Evolutionary conservation across 2,113 vertebrate genomes (phyloP).

Genomic region (Caracal caracal): DNA sequence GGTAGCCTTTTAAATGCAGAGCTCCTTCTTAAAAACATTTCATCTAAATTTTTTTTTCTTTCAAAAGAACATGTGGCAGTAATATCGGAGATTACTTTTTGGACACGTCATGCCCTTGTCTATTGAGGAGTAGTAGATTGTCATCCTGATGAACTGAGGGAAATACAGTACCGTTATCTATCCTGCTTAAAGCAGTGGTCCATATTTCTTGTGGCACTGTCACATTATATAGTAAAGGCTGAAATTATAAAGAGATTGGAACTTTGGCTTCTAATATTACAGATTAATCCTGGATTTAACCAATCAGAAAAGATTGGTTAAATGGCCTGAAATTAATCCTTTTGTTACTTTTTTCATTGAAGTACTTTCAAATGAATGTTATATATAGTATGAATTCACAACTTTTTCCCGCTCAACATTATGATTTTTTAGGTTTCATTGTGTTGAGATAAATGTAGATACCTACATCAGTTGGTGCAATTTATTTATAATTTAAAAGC

Average conservation of each 20-base stretch:
- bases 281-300: neutral
- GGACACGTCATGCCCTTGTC: neutral
- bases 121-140: neutral
- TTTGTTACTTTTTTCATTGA: neutral
- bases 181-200: neutral
- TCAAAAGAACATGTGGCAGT: neutral
- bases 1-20: neutral
- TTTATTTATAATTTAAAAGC: constrained; percentile 1
- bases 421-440: neutral
- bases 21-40: neutral
- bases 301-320: neutral
- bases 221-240: neutral
- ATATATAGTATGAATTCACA: neutral
- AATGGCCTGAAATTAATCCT: neutral
- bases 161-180: neutral
- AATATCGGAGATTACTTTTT: neutral
- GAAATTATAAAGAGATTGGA: neutral
- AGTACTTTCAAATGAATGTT: neutral
- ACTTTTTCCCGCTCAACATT: neutral
- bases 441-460: neutral
- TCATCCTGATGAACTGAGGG: neutral
- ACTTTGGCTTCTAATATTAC: neutral
- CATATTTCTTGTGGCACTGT: neutral
- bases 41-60: neutral
- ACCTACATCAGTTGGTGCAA: neutral